A percentile compares a stretch with the other conserved stretches of the same genome.
phyloP scores from a whole-genome alignment of 2,113 vertebrate species.

The Otus sunia region DNA sequence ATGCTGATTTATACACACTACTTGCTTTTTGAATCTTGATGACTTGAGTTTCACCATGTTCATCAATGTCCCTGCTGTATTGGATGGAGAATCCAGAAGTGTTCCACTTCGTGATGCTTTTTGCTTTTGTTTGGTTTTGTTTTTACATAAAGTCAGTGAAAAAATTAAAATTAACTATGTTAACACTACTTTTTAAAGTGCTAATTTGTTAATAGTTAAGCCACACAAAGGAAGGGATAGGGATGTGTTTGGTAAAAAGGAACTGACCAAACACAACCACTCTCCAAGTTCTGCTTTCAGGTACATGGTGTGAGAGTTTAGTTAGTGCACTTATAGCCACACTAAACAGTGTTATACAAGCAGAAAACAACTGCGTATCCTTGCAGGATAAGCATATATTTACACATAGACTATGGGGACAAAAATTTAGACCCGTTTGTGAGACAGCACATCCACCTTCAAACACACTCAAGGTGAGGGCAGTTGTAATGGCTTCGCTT shows the following conservation, averaged over 20 bases:
- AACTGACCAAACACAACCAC: too few species aligned
- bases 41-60: background rate
- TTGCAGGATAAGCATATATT: background rate
- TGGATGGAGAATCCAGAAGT: background rate
- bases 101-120: background rate
- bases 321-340: too few species aligned
- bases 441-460: background rate
- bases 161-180: background rate
- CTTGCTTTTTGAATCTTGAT: background rate
- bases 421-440: background rate
- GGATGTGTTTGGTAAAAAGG: too few species aligned
- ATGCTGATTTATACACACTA: background rate
- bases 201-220: too few species aligned
- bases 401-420: background rate
- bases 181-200: background rate
- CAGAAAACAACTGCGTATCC: too few species aligned
- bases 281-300: too few species aligned
- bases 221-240: too few species aligned
- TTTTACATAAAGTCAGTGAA: background rate
- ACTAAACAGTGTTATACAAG: too few species aligned
- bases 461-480: background rate
- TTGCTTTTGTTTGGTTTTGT: background rate
- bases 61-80: background rate
- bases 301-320: too few species aligned
- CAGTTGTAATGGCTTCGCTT: background rate